phyloP scores from a whole-genome alignment of 2,888 invertebrate species.

The Acrobasis repandana region DNA sequence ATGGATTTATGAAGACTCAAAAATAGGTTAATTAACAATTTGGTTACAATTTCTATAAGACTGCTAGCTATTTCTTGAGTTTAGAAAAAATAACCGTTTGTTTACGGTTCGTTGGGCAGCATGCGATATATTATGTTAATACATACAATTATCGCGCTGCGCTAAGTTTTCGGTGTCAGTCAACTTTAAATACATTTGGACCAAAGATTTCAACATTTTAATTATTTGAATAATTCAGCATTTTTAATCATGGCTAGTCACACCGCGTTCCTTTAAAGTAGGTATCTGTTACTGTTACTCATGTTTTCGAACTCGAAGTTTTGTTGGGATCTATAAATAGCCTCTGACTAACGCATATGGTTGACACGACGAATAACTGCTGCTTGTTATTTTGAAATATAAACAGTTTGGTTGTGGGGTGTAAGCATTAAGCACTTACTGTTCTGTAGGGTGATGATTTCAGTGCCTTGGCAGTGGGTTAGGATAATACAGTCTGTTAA shows the following conservation, averaged over 20 bases:
- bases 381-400: constrained; percentile 45
- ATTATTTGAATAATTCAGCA: background rate
- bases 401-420: constrained; percentile 32
- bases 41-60: constrained; percentile 37
- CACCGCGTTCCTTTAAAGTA: constrained; percentile 1
- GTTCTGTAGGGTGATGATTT: constrained; percentile 10
- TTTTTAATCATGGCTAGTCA: background rate
- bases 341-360: constrained; percentile 69
- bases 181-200: constrained; percentile 50
- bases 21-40: background rate
- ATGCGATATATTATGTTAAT: constrained; percentile 74
- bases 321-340: constrained; percentile 62
- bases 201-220: constrained; percentile 31
- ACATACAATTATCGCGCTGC: constrained; percentile 69
- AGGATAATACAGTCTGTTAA: background rate
- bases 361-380: constrained; percentile 55
- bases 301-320: constrained; percentile 47
- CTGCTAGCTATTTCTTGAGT: constrained; percentile 23
- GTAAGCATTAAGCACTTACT: constrained; percentile 19
- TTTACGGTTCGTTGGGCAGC: constrained; percentile 64
- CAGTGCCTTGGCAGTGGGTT: constrained; percentile 1
- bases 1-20: background rate
- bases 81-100: constrained; percentile 55
- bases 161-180: constrained; percentile 59
- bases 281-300: constrained; percentile 43